phyloP scores from a whole-genome alignment of 2,797 vertebrate genomes.

The Emydoidea blandingii region DNA sequence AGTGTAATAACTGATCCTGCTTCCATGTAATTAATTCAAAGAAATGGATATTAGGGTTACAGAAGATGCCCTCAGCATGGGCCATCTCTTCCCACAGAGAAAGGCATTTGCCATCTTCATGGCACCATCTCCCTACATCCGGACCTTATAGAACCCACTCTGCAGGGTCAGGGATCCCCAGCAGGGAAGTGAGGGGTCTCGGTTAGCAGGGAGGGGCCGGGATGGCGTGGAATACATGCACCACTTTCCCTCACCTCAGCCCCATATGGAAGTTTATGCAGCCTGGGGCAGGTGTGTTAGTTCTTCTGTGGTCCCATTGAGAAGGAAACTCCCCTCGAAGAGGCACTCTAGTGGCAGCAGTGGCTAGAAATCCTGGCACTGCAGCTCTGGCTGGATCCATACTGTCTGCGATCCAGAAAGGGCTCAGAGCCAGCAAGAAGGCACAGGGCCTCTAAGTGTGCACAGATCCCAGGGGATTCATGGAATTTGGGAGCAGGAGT shows the following conservation, averaged over 20 bases:
- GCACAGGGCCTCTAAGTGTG: not conserved
- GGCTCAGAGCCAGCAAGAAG: not conserved
- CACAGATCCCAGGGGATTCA: no score
- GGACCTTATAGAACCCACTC: not conserved
- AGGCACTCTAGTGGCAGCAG: not conserved
- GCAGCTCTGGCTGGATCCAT: not conserved
- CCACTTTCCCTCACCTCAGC: not conserved
- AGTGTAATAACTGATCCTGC: constrained; percentile 37
- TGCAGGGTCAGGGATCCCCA: not conserved
- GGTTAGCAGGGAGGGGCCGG: no score
- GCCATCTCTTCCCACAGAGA: not conserved
- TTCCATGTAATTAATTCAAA: constrained; percentile 53
- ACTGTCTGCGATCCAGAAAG: fast-evolving
- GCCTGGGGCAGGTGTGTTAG: not conserved
- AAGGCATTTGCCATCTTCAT: not conserved
- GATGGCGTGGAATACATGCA: no score
- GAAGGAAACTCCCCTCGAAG: not conserved
- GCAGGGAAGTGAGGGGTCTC: not conserved
- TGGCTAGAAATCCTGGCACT: not conserved
- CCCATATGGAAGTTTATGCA: fast-evolving
- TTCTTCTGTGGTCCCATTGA: not conserved
- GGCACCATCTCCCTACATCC: not conserved
- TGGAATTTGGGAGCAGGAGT: no score
- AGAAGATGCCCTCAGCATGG: not conserved
- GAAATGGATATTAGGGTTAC: not conserved